Base-by-base conservation (phyloP, 1,140 invertebrate genomes). In the Plectrocnemia conspersa region DNA sequence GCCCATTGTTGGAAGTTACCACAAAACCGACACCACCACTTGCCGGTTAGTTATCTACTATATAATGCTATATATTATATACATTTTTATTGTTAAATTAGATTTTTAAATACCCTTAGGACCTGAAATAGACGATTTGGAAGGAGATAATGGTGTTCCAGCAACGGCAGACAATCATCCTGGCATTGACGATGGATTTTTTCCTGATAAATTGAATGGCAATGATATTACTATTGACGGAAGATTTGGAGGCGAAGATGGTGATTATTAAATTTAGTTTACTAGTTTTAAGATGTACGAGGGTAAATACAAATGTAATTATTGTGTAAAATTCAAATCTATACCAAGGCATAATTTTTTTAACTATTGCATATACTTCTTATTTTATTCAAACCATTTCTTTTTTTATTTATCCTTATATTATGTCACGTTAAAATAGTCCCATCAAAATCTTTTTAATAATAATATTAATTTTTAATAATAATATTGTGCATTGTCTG, bases 101-200 rank as follows among this genome's bases (percentile, higher is more conserved):
- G 25, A 35, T 13, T 16, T 22, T 23, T 54, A 6, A 27, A 27
- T 56, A 3, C 11, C 16, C 52, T 27, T 45, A 61, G 54, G 55
- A 54, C 36, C 59, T 18, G 59, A 61, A 38, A 54, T 54, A n/a
- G 54, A 61, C 11, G 54, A 57, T 44, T 13, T 60, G 0, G 54
- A 61, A 4, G 38, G 33, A 3, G 50, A 61, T 10, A 23, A 36
- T 23, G 35, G 41, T 46, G 50, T 35, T n/a, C 24, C 47, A 18
- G 52, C 54, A 1, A 41, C 36, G 2, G 11, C 53, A 1, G 58
- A 60, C 27, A 25, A 41, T 11, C 58, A 60, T 15, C 63, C 66
- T 29, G 75, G 78, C 10, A 69, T 79, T 3, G 79, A 81, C 38
- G 77, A 81, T 67, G 79, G 77, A 9, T 67, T 80, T 27, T 63